These are phyloP conservation scores for Leptobrachium ailaonicum DNA, from an alignment of 2,113 vertebrate genomes.

Conservation along the genomic window DNA sequence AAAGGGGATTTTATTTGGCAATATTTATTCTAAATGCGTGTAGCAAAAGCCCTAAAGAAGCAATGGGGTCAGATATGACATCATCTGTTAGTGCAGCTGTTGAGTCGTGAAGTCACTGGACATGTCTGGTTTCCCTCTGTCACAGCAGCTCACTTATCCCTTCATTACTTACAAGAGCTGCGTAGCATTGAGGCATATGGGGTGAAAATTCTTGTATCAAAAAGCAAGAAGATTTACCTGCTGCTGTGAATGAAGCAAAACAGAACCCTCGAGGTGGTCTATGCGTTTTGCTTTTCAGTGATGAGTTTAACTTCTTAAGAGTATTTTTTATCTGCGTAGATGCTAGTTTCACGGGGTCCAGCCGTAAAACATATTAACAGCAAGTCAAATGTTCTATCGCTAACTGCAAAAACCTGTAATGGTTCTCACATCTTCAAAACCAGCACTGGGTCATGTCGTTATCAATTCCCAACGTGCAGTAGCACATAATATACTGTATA, in stretches of 20 bases:
- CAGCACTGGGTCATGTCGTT: not conserved
- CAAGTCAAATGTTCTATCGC: conserved; percentile 13
- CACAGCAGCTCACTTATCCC: conserved; percentile 47
- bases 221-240: conserved; percentile 40
- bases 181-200: conserved; percentile 14
- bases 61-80: conserved; percentile 36
- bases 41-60: conserved; percentile 30
- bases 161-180: conserved; percentile 23
- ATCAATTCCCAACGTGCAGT: not conserved
- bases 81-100: conserved; percentile 49
- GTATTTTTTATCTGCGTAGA: conserved; percentile 23
- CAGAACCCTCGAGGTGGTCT: conserved; percentile 39
- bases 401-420: not conserved
- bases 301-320: conserved; percentile 46
- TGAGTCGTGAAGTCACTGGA: conserved; percentile 48
- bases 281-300: conserved; percentile 28
- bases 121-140: conserved; percentile 48
- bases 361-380: conserved; percentile 17
- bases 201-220: conserved; percentile 37
- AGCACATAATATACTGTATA: no score
- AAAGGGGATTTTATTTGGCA: conserved; percentile 9
- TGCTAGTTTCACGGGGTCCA: conserved; percentile 1
- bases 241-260: conserved; percentile 46
- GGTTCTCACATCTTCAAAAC: conserved; percentile 16
- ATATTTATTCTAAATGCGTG: conserved; percentile 9